Evolutionary conservation across 2,797 vertebrate species (phyloP).

Genomic region (Lerista edwardsae): DNA sequence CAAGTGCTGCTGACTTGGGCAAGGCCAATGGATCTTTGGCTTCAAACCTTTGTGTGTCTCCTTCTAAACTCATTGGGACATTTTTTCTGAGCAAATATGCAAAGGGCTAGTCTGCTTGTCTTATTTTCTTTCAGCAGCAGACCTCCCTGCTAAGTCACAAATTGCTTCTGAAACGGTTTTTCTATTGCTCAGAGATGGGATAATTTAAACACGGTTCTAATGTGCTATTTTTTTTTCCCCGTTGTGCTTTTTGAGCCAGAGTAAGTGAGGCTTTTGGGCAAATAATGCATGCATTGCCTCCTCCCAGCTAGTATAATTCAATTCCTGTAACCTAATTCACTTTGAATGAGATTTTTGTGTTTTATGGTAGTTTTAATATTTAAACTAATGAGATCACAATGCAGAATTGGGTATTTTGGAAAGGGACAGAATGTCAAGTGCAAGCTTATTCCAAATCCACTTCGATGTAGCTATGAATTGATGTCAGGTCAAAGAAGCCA

Average conservation of each 20-base stretch:
- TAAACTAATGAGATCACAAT: constrained; percentile 1
- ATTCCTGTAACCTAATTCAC: not conserved
- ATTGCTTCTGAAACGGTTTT: not conserved
- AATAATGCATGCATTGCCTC: not conserved
- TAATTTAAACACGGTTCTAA: not conserved
- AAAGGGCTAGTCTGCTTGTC: not conserved
- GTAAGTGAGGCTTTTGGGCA: not conserved
- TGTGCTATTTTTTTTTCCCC: not conserved
- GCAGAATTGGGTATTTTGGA: not conserved
- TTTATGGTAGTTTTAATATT: not conserved
- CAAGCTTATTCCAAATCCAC: constrained; percentile 32
- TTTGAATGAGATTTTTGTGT: not conserved
- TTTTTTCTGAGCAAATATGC: not conserved
- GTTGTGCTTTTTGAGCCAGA: not conserved
- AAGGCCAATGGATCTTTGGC: not conserved
- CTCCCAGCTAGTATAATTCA: not conserved
- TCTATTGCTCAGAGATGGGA: not conserved
- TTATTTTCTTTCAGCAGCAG: not conserved
- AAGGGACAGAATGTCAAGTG: not conserved
- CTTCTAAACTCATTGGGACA: not conserved
- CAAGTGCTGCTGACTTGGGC: not conserved
- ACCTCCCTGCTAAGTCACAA: not conserved
- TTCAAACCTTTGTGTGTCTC: not conserved
- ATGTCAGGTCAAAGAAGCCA: constrained; percentile 25
- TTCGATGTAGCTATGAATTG: constrained; percentile 28